These are phyloP conservation scores for Amblyraja radiata DNA, from an alignment of 2,797 vertebrate genomes.

Conservation along the genomic window DNA sequence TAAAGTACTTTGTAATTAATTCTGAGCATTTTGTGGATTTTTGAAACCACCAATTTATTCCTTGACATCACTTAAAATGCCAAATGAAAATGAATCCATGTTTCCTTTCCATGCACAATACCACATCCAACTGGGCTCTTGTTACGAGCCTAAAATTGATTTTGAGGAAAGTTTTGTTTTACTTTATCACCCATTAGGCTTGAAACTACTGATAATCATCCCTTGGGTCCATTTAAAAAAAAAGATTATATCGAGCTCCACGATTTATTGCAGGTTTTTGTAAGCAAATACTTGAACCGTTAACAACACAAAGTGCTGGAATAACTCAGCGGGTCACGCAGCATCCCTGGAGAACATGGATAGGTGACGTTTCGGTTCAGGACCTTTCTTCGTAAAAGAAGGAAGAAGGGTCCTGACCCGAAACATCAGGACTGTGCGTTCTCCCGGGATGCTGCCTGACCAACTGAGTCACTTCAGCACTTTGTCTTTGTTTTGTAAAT, in stretches of 20 bases:
- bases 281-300: neutral
- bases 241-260: neutral
- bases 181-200: neutral
- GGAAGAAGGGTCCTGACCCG: too few species aligned
- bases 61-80: neutral
- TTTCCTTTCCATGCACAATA: neutral
- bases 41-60: neutral
- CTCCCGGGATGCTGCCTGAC: too few species aligned
- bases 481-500: too few species aligned
- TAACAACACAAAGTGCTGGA: neutral
- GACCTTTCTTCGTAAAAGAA: too few species aligned
- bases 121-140: neutral
- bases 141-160: neutral
- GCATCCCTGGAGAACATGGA: too few species aligned
- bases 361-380: too few species aligned
- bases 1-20: neutral
- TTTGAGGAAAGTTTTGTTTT: neutral
- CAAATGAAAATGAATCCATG: neutral
- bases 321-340: too few species aligned
- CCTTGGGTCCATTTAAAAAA: neutral
- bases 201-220: neutral
- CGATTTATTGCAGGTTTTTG: neutral
- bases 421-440: too few species aligned
- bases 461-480: too few species aligned
- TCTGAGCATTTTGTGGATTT: neutral